These are phyloP conservation scores for Ranitomeya variabilis DNA, from an alignment of 2,113 vertebrate species.

Conservation along the genomic window DNA sequence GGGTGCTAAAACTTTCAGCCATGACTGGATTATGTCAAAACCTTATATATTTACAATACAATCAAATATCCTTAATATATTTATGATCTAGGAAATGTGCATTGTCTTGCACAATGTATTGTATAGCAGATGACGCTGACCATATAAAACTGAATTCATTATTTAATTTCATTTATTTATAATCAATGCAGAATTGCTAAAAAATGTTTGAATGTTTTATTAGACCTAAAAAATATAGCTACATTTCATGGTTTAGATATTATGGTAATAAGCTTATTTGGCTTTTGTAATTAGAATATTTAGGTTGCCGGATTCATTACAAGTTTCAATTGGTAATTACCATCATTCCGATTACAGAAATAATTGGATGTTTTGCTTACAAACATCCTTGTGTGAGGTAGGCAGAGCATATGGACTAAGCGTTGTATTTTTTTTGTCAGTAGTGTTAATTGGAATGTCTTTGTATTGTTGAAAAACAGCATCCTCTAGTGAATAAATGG, in stretches of 20 bases:
- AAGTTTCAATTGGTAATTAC: constrained; percentile 20
- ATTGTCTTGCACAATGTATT: no score
- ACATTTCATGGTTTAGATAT: neutral
- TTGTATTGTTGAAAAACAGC: neutral
- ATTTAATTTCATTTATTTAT: neutral
- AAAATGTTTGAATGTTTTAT: neutral
- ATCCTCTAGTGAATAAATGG: constrained; percentile 11
- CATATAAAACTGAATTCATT: neutral
- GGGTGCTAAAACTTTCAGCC: no score
- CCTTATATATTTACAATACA: no score
- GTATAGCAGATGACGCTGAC: no score
- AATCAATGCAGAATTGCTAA: neutral
- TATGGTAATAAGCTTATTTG: neutral
- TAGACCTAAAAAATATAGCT: neutral
- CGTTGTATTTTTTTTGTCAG: neutral
- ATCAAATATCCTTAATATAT: no score
- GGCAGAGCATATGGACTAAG: neutral
- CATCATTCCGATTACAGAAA: constrained; percentile 11
- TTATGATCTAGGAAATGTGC: no score
- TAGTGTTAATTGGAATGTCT: neutral
- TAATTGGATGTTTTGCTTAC: constrained; percentile 30
- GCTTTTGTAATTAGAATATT: constrained; percentile 23
- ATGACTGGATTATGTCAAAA: no score
- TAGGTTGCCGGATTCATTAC: constrained; percentile 21
- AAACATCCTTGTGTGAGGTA: constrained; percentile 12